Evolutionary conservation across 2,888 invertebrate genomes (phyloP).

Genomic region (Phyllotreta cruciferae): DNA sequence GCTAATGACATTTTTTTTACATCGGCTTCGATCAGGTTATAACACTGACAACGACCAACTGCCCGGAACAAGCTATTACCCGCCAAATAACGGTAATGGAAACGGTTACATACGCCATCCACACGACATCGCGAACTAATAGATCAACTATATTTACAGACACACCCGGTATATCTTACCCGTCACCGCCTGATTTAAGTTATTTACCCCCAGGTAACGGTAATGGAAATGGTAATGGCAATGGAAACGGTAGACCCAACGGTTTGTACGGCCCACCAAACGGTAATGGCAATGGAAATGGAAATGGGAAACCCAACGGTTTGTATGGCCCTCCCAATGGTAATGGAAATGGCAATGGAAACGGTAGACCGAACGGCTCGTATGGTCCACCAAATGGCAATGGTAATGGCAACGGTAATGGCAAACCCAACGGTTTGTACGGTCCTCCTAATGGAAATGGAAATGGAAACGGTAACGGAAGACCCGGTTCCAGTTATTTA

Average conservation of each 20-base stretch:
- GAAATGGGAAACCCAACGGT: slow-evolving; percentile 49
- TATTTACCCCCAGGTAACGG: slow-evolving; percentile 30
- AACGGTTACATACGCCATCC: slow-evolving; percentile 39
- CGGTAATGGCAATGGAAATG: slow-evolving; percentile 37
- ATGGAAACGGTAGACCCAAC: slow-evolving; percentile 16
- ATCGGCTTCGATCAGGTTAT: slow-evolving; percentile 35
- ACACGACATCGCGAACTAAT: too few species aligned
- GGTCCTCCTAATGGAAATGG: slow-evolving; percentile 52
- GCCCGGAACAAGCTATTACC: slow-evolving; percentile 50
- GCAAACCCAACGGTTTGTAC: slow-evolving; percentile 48
- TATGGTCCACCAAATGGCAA: slow-evolving; percentile 28
- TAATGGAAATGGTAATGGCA: slow-evolving; percentile 40
- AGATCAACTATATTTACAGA: too few species aligned
- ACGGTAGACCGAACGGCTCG: slow-evolving; percentile 36
- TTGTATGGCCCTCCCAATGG: slow-evolving; percentile 45
- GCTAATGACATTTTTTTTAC: too few species aligned
- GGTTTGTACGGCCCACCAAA: slow-evolving; percentile 31
- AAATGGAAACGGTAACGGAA: slow-evolving; percentile 39
- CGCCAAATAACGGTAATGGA: slow-evolving; percentile 36
- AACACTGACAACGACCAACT: slow-evolving; percentile 50
- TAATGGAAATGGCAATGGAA: slow-evolving; percentile 36
- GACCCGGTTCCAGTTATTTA: too few species aligned
- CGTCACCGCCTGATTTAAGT: neutral
- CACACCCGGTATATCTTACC: too few species aligned
- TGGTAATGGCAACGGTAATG: slow-evolving; percentile 41